Conservation (phyloP, 2,113 vertebrate genomes). For the Corythaeola cristata region DNA sequence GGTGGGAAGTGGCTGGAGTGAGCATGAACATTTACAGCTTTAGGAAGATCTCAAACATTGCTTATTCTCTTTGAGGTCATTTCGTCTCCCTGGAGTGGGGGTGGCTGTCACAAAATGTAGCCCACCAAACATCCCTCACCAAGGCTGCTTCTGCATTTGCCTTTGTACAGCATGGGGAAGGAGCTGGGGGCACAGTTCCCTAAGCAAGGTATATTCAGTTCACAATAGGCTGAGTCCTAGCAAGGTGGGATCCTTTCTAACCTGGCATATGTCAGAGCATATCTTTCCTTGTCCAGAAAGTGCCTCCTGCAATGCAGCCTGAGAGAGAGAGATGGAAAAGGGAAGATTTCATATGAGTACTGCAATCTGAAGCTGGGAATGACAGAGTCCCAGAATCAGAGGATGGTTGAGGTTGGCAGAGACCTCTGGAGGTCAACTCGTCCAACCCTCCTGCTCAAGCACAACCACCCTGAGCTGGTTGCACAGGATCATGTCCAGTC, state of each 20-base stretch:
- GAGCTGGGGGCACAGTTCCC: not conserved
- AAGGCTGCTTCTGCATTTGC: not conserved
- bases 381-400: not conserved
- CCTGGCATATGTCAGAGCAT: too few species aligned
- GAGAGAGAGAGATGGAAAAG: not conserved
- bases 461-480: not conserved
- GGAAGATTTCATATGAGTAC: not conserved
- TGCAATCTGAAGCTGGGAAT: not conserved
- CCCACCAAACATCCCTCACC: not conserved
- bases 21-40: conserved; percentile 14
- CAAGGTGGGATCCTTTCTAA: not conserved
- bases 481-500: accelerated
- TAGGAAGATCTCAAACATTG: not conserved
- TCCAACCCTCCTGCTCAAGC: not conserved
- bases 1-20: conserved; percentile 40
- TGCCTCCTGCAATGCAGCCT: not conserved
- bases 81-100: conserved; percentile 38
- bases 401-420: not conserved
- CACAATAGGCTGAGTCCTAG: not conserved
- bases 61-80: conserved; percentile 52
- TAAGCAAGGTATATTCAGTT: not conserved
- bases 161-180: not conserved
- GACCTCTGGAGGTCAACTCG: not conserved
- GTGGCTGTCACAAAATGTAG: conserved; percentile 50
- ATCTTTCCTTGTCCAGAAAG: not conserved